Evolutionary conservation across 1,140 invertebrate species (phyloP), one percentile per base, ranked within the genome.

Genomic region (Cotesia chilonis): DNA sequence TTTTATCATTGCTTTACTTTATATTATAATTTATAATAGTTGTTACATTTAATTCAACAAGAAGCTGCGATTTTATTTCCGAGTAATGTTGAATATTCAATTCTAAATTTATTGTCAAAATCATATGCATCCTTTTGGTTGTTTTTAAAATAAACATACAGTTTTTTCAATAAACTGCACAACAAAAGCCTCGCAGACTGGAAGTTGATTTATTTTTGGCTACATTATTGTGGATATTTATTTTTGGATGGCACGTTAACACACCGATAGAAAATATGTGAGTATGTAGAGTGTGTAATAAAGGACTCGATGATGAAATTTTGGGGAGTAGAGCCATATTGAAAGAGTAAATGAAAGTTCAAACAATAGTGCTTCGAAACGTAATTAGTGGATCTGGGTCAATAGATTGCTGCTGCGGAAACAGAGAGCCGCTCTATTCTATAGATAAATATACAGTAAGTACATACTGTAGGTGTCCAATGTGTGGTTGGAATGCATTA

Each of bases 401-500:
- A 68, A 28, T 28, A 68, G 66, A 41, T 17, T 52, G 66, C 20
- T 17, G 66, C 9, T 38, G 63, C 5, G 12, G 4, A n/a, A 28
- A 3, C 28, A 4, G 37, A 12, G 28, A 38, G n/a, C 35, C 10
- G 12, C 37, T 28, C 14, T n/a, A 20, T 17, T 57, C 9, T 57
- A 57, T 57, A 57, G 54, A n/a, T 9, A 57, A 20, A 57, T 9
- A 47, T 47, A 47, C 10, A 47, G 28, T 28, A 9, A 47, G 41
- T 6, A 47, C 10, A 10, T 2, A 47, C 10, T 6, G 41, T 9
- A 63, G 60, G 60, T 37, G 52, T 68, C 66, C 51, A 68, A 51
- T 51, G 9, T 55, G 66, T 51, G 51, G 66, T 68, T 36, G 41
- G 36, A 35, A 55, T 68, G 51, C 66, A 68, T 68, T 68, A 68